phyloP scores from a whole-genome alignment of 2,797 vertebrate genomes.

The Chromobotia macracanthus region DNA sequence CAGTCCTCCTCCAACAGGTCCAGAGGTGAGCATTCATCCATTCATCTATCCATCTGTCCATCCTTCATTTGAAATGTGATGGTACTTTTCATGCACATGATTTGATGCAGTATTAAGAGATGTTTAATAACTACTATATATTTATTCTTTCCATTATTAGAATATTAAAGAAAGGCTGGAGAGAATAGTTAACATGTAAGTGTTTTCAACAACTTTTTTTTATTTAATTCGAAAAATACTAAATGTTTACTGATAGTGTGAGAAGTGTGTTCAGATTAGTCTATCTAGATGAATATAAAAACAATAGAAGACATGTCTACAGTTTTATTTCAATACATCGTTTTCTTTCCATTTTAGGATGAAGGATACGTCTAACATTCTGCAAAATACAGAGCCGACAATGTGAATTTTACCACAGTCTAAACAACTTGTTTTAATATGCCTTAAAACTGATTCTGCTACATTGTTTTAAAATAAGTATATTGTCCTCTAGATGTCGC shows the following conservation, averaged over 20 bases:
- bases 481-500: constrained; percentile 59
- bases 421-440: neutral
- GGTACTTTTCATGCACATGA: neutral
- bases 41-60: neutral
- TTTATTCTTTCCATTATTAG: constrained; percentile 65
- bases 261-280: too few relatives aligned
- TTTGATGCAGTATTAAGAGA: neutral
- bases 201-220: constrained; percentile 61
- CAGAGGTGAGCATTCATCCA: constrained; percentile 37
- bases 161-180: constrained; percentile 82
- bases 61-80: neutral
- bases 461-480: neutral
- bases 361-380: constrained; percentile 82
- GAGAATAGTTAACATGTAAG: constrained; percentile 88
- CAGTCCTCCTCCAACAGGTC: neutral
- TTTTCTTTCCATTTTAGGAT: constrained; percentile 73
- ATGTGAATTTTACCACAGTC: neutral
- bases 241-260: too few relatives aligned
- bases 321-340: neutral
- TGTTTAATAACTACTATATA: neutral
- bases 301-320: too few relatives aligned
- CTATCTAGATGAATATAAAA: too few relatives aligned
- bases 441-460: neutral
- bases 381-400: constrained; percentile 55
- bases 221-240: too few relatives aligned